These are phyloP conservation scores for Lepidocyrtoides sp. DNA, from an alignment of 2,888 invertebrate species.

Conservation along the genomic window DNA sequence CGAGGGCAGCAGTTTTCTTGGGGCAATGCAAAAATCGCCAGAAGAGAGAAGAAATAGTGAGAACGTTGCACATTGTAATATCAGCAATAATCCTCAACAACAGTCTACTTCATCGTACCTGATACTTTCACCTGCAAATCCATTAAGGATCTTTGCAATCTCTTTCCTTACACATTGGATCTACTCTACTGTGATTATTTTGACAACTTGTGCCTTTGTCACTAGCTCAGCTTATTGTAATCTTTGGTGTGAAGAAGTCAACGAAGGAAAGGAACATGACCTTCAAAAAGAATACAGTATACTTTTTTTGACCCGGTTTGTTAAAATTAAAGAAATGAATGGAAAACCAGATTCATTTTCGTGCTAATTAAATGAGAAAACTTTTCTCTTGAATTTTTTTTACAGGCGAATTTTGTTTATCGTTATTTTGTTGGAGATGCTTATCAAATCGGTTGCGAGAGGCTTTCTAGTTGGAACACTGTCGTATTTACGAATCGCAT, in stretches of 20 bases:
- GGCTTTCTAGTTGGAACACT: constrained; percentile 53
- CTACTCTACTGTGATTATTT: constrained; percentile 65
- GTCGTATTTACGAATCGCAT: constrained; percentile 63
- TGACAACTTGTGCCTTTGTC: constrained; percentile 74
- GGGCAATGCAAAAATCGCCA: constrained; percentile 61
- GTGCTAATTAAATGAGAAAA: not conserved
- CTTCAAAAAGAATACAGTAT: not conserved
- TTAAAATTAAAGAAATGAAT: not conserved
- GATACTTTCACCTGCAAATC: constrained; percentile 75
- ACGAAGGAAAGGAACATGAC: not conserved
- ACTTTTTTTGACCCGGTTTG: constrained; percentile 11
- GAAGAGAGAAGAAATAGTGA: constrained; percentile 21
- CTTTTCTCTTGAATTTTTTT: not conserved
- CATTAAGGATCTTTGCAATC: constrained; percentile 62
- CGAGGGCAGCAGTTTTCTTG: constrained; percentile 44
- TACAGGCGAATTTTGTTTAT: constrained; percentile 57
- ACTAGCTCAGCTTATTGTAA: constrained; percentile 63
- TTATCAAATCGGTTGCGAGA: constrained; percentile 66
- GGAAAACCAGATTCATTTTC: not conserved
- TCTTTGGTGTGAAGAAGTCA: not conserved
- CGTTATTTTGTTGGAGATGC: constrained; percentile 59
- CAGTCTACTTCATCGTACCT: constrained; percentile 56
- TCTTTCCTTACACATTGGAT: constrained; percentile 70
- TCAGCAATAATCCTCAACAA: constrained; percentile 20
- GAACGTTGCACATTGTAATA: not conserved